Base-by-base conservation (phyloP, 2,888 invertebrate genomes). In the Agrilus mali region DNA sequence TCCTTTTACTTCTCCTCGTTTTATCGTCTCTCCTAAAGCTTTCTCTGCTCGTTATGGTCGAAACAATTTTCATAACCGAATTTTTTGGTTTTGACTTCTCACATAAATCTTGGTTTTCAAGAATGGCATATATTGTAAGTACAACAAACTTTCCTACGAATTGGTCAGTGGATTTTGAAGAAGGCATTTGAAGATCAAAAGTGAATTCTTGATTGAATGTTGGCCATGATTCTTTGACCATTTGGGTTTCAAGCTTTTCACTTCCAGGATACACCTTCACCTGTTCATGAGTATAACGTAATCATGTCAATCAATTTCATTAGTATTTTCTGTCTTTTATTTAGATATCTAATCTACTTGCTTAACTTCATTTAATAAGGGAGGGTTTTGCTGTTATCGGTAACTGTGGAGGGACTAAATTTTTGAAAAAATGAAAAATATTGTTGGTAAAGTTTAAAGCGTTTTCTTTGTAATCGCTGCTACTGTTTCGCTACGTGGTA, bases 181-280 rank as follows among this genome's bases (percentile, higher is more conserved):
- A 54, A 48, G 70, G 67, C 1, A 56, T 58, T 51, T 75, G 71
- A 10, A 27, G 55, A 36, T 74, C 74, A 61, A 86, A 86, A 53
- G 74, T 75, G 58, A 85, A 85, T 50, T 81, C 82, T 65, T 86
- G 82, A 60, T 86, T 84, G 73, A 82, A 85, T 43, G 78, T 77
- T 0, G 86, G 86, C 83, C 84, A 84, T 1, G 84, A 81, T 57
- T 80, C 82, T 52, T 80, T 81, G 59, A 79, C 80, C 53, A 80
- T 67, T 42, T 78, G 73, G 16, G 85, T 84, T 64, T 86, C 86
- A 59, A 73, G 80, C 63, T 85, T 83, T 50, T 78, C 79, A 54
- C 79, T 79, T 8, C 82, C 82, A 1, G 86, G 86, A 60, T 84
- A 82, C 36, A 86, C 64, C 67, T 84, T 85, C 4, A 84, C 79